Percentiles rank a stretch among this genome's conserved stretches.
phyloP scores from a whole-genome alignment of 2,113 vertebrate genomes.

The Otis tarda region DNA sequence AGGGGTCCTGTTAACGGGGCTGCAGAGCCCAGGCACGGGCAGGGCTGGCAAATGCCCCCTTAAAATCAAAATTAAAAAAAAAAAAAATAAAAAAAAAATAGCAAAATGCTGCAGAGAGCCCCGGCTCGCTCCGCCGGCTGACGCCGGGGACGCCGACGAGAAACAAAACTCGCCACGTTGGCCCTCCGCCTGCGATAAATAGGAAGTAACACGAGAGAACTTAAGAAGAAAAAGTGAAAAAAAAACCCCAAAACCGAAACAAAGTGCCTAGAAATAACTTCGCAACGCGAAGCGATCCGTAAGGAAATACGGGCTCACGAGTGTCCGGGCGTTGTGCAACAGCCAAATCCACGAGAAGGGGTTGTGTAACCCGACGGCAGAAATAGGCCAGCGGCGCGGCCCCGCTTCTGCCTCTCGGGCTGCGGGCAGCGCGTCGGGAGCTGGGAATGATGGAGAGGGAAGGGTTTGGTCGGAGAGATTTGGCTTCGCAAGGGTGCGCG shows the following conservation, averaged over 20 bases:
- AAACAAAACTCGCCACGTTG: not conserved
- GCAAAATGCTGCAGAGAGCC: not conserved
- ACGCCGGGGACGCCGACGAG: rapidly evolving
- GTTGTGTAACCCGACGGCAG: constrained; percentile 7
- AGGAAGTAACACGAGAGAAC: not conserved
- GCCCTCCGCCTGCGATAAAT: not conserved
- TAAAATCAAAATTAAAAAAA: too few relatives aligned
- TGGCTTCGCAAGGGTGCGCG: rapidly evolving
- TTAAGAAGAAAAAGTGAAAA: too few relatives aligned
- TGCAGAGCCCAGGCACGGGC: rapidly evolving
- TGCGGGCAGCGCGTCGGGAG: not conserved
- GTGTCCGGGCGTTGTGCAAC: constrained; percentile 23
- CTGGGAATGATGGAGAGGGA: not conserved
- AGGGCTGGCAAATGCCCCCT: not conserved
- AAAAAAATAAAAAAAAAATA: too few relatives aligned
- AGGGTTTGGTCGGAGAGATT: not conserved
- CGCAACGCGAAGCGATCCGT: not conserved
- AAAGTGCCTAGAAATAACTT: not conserved
- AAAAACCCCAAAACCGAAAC: not conserved
- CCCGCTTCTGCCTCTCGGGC: not conserved
- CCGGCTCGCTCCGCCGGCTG: not conserved
- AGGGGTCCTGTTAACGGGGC: rapidly evolving
- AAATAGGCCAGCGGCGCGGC: constrained; percentile 3
- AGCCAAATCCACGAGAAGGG: not conserved
- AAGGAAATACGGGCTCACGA: not conserved